Conservation (phyloP, 2,113 vertebrate genomes). For the Cyrtonyx montezumae region DNA sequence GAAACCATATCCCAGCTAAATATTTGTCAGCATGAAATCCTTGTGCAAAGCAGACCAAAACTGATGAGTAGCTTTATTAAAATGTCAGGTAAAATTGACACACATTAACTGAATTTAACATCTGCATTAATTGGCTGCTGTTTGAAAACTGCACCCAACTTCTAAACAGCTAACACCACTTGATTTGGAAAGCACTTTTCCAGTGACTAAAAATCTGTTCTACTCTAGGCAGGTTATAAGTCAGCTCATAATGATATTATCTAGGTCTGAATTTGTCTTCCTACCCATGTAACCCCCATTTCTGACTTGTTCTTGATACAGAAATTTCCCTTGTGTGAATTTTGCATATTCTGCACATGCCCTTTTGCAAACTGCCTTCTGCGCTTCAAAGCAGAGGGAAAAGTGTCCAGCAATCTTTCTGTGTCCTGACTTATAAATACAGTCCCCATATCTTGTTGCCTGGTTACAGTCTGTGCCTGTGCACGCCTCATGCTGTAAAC, state of each 20-base stretch:
- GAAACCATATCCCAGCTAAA: background rate
- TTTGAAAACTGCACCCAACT: background rate
- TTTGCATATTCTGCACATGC: background rate
- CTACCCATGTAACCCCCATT: background rate
- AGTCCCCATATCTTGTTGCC: conserved; percentile 9
- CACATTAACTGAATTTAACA: conserved; percentile 30
- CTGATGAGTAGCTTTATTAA: background rate
- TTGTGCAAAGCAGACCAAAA: background rate
- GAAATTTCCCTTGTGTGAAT: background rate
- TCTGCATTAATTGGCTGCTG: background rate
- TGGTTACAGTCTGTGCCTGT: background rate
- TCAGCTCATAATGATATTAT: background rate
- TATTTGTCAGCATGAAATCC: background rate
- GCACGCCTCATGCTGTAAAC: background rate
- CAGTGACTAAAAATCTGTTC: conserved; percentile 14
- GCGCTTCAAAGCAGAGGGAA: background rate
- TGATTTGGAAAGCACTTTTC: conserved; percentile 23
- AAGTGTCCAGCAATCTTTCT: fast-evolving
- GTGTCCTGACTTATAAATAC: background rate
- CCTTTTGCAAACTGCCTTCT: background rate
- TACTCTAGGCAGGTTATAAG: background rate
- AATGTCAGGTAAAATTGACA: background rate
- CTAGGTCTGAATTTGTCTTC: background rate
- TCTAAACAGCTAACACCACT: conserved; percentile 6
- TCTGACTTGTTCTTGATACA: background rate